Conservation (phyloP, 1,140 invertebrate genomes). For the Drosophila mauritiana region DNA sequence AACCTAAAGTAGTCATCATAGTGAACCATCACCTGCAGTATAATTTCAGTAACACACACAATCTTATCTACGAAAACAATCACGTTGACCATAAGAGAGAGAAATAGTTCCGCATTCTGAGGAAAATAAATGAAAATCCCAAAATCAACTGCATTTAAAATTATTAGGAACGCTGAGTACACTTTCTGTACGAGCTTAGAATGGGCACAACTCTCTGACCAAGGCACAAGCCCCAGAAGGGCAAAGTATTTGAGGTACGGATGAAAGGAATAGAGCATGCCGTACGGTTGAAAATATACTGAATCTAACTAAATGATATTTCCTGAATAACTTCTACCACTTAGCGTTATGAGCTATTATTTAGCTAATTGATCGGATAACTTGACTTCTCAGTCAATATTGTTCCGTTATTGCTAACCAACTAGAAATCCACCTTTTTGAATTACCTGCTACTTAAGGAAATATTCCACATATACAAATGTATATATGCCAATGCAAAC, state of each 20-base stretch:
- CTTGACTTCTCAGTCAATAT: background rate
- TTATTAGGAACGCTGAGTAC: constrained; percentile 41
- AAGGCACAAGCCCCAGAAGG: constrained; percentile 60
- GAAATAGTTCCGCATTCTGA: background rate
- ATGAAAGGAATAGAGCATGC: constrained; percentile 57
- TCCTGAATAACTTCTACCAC: background rate
- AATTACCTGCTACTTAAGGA: no score
- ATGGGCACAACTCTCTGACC: constrained; percentile 8
- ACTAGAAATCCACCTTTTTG: no score
- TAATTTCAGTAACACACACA: constrained; percentile 42
- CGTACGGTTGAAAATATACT: constrained; percentile 1
- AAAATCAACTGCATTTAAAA: constrained; percentile 20
- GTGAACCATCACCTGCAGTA: constrained; percentile 51
- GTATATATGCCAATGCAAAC: no score
- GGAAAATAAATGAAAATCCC: constrained; percentile 4
- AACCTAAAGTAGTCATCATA: constrained; percentile 49
- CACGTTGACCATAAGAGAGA: constrained; percentile 56
- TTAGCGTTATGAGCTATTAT: background rate
- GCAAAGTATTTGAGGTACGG: constrained; percentile 63
- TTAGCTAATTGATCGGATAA: constrained; percentile 21
- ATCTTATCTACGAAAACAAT: constrained; percentile 58
- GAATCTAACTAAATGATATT: no score
- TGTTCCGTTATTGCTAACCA: background rate
- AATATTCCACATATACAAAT: no score
- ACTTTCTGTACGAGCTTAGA: constrained; percentile 34